Evolutionary conservation across 92 coral and sea anemone genomes (phyloP).

Genomic region (Micromussa lordhowensis): DNA sequence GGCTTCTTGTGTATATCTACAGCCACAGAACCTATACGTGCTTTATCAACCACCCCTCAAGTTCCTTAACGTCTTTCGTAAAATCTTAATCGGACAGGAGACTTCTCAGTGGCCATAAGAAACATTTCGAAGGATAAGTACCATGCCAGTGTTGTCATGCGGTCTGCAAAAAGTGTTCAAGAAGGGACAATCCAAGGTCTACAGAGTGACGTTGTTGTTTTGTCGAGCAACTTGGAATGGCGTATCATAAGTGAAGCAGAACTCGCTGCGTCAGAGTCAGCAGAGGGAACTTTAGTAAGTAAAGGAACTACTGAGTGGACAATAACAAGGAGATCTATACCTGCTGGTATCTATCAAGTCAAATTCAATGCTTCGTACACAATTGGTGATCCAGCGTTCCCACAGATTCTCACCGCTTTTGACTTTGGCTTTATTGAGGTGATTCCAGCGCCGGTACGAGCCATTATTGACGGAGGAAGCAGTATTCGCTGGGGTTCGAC

Average conservation of each 20-base stretch:
- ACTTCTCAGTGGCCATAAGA: constrained; percentile 19
- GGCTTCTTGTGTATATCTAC: background rate
- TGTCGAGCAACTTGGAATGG: constrained; percentile 33
- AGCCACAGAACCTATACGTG: too few species aligned
- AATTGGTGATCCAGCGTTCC: constrained; percentile 3
- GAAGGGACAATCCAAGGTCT: constrained; percentile 22
- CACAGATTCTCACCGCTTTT: constrained; percentile 11
- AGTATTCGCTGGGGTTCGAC: constrained; percentile 19
- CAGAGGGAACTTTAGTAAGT: constrained; percentile 27
- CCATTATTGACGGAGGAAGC: constrained; percentile 60
- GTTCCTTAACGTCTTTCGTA: background rate
- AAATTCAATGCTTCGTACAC: constrained; percentile 20
- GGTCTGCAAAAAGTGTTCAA: constrained; percentile 21
- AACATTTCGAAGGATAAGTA: constrained; percentile 40
- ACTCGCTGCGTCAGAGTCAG: constrained; percentile 29
- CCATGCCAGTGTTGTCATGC: constrained; percentile 12
- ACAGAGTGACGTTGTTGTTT: background rate
- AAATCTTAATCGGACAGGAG: background rate
- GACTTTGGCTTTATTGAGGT: constrained; percentile 64
- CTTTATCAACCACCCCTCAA: too few species aligned
- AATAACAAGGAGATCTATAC: constrained; percentile 15
- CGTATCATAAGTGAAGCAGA: constrained; percentile 38
- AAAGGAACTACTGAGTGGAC: constrained; percentile 38
- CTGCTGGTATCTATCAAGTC: constrained; percentile 35
- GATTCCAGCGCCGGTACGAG: constrained; percentile 45